These are phyloP conservation scores for Pantherophis alleghaniensis DNA, from an alignment of 2,797 vertebrate species.

Conservation along the genomic window DNA sequence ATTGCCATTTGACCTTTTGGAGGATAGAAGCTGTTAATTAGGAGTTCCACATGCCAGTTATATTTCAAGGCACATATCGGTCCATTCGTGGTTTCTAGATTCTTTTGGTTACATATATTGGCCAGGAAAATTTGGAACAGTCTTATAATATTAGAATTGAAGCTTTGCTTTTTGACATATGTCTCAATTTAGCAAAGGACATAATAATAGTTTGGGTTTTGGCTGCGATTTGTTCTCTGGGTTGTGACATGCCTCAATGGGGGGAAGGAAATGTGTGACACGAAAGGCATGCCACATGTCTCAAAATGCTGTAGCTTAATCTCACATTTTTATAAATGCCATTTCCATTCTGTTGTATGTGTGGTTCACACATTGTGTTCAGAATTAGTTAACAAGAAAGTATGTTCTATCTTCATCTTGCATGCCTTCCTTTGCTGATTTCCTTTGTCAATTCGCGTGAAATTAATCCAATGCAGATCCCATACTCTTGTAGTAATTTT, in stretches of 20 bases:
- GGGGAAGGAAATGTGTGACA: conserved; percentile 43
- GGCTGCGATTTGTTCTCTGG: conserved; percentile 26
- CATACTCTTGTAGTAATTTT: neutral
- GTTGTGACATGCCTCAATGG: conserved; percentile 9
- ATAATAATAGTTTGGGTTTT: neutral
- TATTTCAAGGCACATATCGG: conserved; percentile 17
- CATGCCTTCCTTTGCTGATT: neutral
- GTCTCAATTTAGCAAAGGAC: neutral
- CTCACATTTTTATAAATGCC: conserved; percentile 76
- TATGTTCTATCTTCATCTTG: conserved; percentile 16
- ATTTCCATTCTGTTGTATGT: conserved; percentile 78
- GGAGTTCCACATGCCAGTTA: neutral
- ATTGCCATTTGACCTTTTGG: neutral
- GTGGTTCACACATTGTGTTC: conserved; percentile 73
- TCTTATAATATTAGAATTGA: neutral
- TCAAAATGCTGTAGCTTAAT: conserved; percentile 62
- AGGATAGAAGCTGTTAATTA: conserved; percentile 11
- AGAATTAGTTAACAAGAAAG: conserved; percentile 66
- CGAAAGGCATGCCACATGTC: conserved; percentile 68
- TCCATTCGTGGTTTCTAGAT: conserved; percentile 1
- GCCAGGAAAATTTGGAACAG: neutral
- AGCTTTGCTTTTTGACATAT: conserved; percentile 18
- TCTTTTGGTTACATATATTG: rapidly evolving
- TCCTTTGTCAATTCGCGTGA: neutral
- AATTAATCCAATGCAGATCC: neutral